Evolutionary conservation across 2,797 vertebrate genomes (phyloP), one percentile per base, ranked within the genome.

Genomic region (Distichodus sexfasciatus): DNA sequence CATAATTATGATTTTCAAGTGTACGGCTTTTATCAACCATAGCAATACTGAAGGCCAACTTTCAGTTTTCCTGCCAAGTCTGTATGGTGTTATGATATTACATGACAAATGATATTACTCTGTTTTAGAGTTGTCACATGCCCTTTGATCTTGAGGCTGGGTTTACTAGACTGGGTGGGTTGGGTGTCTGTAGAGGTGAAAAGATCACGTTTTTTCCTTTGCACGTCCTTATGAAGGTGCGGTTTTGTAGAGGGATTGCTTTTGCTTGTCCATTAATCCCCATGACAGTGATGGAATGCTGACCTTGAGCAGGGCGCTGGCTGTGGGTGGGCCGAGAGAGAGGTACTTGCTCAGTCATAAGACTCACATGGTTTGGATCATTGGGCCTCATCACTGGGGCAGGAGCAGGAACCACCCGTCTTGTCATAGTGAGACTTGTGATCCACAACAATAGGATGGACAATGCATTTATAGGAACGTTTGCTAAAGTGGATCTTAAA

Each of bases 281-380:
- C 58, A 77, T 79, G 84, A 63, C 75, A 66, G 0, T 26, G 48
- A 82, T 72, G 81, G 86, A 90, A 89, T 90, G 86, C 83, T 84
- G 86, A 76, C 84, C 83, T 72, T 74, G 82, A 85, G 79, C 80
- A 71, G 23, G 67, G 55, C 72, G 71, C 76, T 79, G 82, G 74
- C 74, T 77, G 84, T 87, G 87, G 88, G 87, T 89, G 87, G 90
- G 80, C 87, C 81, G 75, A 51, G 33, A 66, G 33, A 66, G 82
- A 79, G 70, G 77, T 81, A 64, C 75, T 53, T 72, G 77, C 57
- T 79, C 80, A 87, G 78, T 82, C 81, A 74, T 81, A 78, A 81
- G 81, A 72, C 76, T 88, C 90, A 90, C 87, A 87, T 88, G 87
- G 84, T 90, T 90, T 87, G 79, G 74, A 88, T 88, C 86, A 87